Evolutionary conservation across 2,888 invertebrate species (phyloP), one percentile per base, ranked within the genome.

Genomic region (Mactromeris polynyma): DNA sequence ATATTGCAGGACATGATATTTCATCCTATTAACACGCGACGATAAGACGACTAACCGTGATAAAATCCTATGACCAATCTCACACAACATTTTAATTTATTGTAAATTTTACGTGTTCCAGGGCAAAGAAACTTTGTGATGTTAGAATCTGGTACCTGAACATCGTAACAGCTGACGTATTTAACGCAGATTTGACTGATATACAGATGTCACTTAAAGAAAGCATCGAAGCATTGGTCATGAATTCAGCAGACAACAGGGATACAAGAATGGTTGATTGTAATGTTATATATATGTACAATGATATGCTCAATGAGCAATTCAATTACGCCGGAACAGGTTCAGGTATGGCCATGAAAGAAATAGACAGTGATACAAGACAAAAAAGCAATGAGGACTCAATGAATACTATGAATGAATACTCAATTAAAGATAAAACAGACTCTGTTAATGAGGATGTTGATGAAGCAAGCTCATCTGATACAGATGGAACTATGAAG

Each of bases 61-160:
- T n/a, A 21, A 58, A n/a, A 54, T 17, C 19, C 6, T 42, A 51
- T 2, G 14, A 19, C 19, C 51, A 51, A 1, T 64, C 2, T 26
- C 26, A 4, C 9, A 64, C 26, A 9, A 1, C n/a, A 9, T 26
- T 26, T 26, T 64, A 64, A 64, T 64, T 64, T 26, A n/a, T 26
- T 64, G 26, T n/a, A 7, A 26, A 73, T 36, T 84, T 40, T 77
- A 36, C 42, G 19, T 26, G 14, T 85, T 89, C 40, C 85, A 89
- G 89, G 33, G 64, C 80, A 26, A 85, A 36, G 69, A 87, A 86
- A 42, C 73, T 91, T 21, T 94, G 94, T 85, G 94, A 95, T 79
- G 88, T 94, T 6, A 58, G 92, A 26, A 31, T 89, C 31, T 95
- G 95, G 95, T 95, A 95, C 80, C 51, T 93, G 19, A 93, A 92